Evolutionary conservation across 1,140 invertebrate species (phyloP).

Genomic region (Drosophila albomicans): DNA sequence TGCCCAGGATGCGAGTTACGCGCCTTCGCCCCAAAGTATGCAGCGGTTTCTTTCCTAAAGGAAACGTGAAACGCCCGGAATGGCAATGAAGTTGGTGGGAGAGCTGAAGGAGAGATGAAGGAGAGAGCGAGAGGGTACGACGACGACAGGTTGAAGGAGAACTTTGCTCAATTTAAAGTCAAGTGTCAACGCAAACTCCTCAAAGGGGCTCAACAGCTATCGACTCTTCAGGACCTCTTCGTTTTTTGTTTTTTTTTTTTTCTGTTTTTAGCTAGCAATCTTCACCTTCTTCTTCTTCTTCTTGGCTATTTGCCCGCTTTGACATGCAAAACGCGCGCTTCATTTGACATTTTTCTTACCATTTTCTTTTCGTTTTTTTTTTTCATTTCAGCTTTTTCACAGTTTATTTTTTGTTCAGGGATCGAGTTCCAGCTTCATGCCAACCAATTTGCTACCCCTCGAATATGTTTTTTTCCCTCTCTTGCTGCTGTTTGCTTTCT

Average conservation of each 20-base stretch:
- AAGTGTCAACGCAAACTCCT: constrained; percentile 81
- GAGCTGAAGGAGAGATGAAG: neutral
- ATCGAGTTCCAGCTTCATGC: constrained; percentile 33
- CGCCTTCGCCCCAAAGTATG: constrained; percentile 53
- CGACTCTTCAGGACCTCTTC: constrained; percentile 66
- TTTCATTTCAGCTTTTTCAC: constrained; percentile 13
- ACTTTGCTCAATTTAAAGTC: constrained; percentile 80
- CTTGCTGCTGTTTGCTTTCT: constrained; percentile 41
- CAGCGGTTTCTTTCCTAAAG: constrained; percentile 32
- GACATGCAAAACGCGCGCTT: constrained; percentile 80
- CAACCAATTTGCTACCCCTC: constrained; percentile 41
- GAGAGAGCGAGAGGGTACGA: no score
- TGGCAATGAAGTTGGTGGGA: neutral
- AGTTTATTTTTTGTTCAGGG: constrained; percentile 4
- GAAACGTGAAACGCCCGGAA: constrained; percentile 24
- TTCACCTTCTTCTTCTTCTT: constrained; percentile 2
- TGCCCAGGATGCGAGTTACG: constrained; percentile 36
- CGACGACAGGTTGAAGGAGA: constrained; percentile 5
- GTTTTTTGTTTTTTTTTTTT: no score
- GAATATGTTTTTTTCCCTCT: constrained; percentile 18
- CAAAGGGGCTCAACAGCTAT: constrained; percentile 64
- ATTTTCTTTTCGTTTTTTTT: constrained; percentile 50
- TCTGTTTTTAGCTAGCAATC: constrained; percentile 22
- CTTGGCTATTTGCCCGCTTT: constrained; percentile 61
- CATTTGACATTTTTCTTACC: constrained; percentile 76